Base-by-base conservation (phyloP, 2,888 invertebrate genomes). In the Onthophagus sagittarius region DNA sequence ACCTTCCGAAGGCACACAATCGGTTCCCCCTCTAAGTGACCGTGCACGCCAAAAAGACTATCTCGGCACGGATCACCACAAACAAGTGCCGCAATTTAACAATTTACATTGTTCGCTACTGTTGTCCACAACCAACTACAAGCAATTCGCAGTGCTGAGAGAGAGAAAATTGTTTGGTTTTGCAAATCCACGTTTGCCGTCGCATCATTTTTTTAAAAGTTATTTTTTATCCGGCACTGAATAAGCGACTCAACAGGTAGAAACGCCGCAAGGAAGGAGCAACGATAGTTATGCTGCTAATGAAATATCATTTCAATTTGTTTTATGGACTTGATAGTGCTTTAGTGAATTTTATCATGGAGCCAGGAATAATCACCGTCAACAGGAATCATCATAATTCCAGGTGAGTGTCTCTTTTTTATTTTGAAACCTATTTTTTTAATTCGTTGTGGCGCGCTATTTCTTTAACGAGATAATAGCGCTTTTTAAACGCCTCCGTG, bases 91-190 rank as follows among this genome's bases (percentile, higher is more conserved):
- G 81, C 82, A 83, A 83, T 83, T 83, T 82, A 82, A 78, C 80
- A 83, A 83, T 83, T 83, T 83, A 82, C 81, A 81, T 82, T 82
- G 80, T 82, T 82, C 81, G 81, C 80, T 71, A 67, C 67, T 13
- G 67, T 67, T 67, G 39, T 53, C 23, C 67, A 67, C 67, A 13
- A 14, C 14, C 63, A 63, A 14, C 14, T 63, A 63, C 13, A 62
- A 14, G 31, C 67, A 23, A 32, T 23, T 31, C 67, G 32, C 67
- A 23, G 67, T n/a, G 23, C 23, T 1, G 23, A 23, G 23, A 23
- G 23, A 23, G 39, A 53, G 11, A 9, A 53, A 53, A 53, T 53
- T 53, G 39, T 53, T 23, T 53, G 39, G 39, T 53, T 53, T 7
- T 53, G 39, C 39, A 53, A 53, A 53, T 53, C 39, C 39, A 53